Conservation (phyloP, 2,888 invertebrate genomes). For the Anoplius nigerrimus region DNA sequence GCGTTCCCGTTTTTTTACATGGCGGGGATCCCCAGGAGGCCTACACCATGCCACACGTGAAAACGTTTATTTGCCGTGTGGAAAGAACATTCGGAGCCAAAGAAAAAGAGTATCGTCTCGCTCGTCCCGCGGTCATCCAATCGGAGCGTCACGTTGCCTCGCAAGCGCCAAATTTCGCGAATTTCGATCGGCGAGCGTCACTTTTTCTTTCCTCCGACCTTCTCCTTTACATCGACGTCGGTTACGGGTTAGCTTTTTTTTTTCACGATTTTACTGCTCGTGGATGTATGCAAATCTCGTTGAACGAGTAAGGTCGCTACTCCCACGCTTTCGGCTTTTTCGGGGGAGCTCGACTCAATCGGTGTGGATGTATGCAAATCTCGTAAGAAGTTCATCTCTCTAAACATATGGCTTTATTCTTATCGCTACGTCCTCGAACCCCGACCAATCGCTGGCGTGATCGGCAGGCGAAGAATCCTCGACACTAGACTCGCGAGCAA, state of each 20-base stretch:
- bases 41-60: constrained; percentile 72
- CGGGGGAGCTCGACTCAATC: too few species aligned
- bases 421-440: background rate
- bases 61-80: constrained; percentile 53
- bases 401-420: constrained; percentile 29
- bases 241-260: background rate
- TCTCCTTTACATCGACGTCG: background rate
- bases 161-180: too few species aligned
- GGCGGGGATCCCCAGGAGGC: constrained; percentile 75
- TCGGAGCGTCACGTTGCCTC: too few species aligned
- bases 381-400: constrained; percentile 60
- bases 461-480: background rate
- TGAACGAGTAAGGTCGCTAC: too few species aligned
- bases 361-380: constrained; percentile 53
- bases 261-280: background rate
- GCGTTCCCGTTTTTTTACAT: constrained; percentile 76
- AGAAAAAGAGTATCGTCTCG: constrained; percentile 6
- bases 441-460: background rate
- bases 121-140: too few species aligned
- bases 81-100: constrained; percentile 30
- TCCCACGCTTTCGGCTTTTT: background rate
- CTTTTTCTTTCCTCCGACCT: background rate
- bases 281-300: constrained; percentile 50
- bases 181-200: background rate
- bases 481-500: too few species aligned